phyloP scores from a whole-genome alignment of 2,888 invertebrate genomes.

The Catonia carolina region DNA sequence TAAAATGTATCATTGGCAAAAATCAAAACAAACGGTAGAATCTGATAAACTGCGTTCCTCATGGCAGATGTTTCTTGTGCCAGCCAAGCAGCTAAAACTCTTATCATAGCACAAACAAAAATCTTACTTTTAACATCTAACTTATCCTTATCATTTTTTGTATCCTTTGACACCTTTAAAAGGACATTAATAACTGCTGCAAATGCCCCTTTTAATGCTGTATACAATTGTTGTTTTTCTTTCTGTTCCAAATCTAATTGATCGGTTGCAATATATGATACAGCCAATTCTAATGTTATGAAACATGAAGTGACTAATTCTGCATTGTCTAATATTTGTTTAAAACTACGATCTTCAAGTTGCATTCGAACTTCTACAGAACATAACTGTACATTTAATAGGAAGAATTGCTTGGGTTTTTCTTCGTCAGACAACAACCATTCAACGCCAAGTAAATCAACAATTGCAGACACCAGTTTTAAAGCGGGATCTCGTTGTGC shows the following conservation, averaged over 20 bases:
- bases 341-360: conserved; percentile 74
- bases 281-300: conserved; percentile 68
- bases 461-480: conserved; percentile 69
- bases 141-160: conserved; percentile 52
- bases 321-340: conserved; percentile 67
- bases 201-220: conserved; percentile 82
- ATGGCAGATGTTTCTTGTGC: conserved; percentile 86
- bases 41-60: conserved; percentile 71
- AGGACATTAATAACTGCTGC: conserved; percentile 70
- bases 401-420: conserved; percentile 70
- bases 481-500: conserved; percentile 84
- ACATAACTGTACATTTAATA: conserved; percentile 76
- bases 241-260: conserved; percentile 79
- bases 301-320: conserved; percentile 79
- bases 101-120: conserved; percentile 76
- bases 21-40: conserved; percentile 74
- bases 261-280: conserved; percentile 72
- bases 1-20: conserved; percentile 77
- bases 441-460: conserved; percentile 75
- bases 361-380: conserved; percentile 94
- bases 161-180: conserved; percentile 62
- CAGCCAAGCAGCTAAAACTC: conserved; percentile 82
- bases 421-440: conserved; percentile 77
- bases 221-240: conserved; percentile 84
- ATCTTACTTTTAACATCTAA: conserved; percentile 62